Conservation (phyloP, 2,797 vertebrate species). For the Brachymystax lenok region DNA sequence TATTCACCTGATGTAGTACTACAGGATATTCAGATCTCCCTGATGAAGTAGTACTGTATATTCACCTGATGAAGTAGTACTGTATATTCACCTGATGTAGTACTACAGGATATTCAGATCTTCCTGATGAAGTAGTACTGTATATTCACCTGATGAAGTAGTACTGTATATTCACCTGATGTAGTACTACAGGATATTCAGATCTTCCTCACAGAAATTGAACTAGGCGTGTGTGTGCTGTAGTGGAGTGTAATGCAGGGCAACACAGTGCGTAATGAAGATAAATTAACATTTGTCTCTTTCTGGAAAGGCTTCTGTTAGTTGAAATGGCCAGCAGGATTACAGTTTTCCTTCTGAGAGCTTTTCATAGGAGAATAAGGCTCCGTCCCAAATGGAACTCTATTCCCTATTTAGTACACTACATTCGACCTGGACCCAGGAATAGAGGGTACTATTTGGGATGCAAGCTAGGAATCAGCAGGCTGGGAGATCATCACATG, state of each 20-base stretch:
- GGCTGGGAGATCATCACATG: slow-evolving; percentile 53
- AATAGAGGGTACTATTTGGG: not conserved
- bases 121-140: not conserved
- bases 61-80: not conserved
- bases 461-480: slow-evolving; percentile 45
- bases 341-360: slow-evolving; percentile 59
- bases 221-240: slow-evolving; percentile 30
- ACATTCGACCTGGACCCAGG: not conserved
- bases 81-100: not conserved
- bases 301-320: slow-evolving; percentile 58
- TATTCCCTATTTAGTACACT: not conserved
- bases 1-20: no score
- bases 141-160: slow-evolving; percentile 1
- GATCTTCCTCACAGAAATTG: slow-evolving; percentile 33
- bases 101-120: no score
- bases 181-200: slow-evolving; percentile 1
- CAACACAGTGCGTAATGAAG: slow-evolving; percentile 70
- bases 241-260: slow-evolving; percentile 51
- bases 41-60: no score
- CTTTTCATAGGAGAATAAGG: slow-evolving; percentile 60
- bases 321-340: slow-evolving; percentile 52
- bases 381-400: not conserved
- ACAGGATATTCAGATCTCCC: no score
- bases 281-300: slow-evolving; percentile 72
- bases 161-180: not conserved